Percentiles rank a stretch among this genome's conserved stretches.
These are phyloP conservation scores for Drosophila obscura DNA, from an alignment of 1,140 invertebrate genomes.

Conservation along the genomic window DNA sequence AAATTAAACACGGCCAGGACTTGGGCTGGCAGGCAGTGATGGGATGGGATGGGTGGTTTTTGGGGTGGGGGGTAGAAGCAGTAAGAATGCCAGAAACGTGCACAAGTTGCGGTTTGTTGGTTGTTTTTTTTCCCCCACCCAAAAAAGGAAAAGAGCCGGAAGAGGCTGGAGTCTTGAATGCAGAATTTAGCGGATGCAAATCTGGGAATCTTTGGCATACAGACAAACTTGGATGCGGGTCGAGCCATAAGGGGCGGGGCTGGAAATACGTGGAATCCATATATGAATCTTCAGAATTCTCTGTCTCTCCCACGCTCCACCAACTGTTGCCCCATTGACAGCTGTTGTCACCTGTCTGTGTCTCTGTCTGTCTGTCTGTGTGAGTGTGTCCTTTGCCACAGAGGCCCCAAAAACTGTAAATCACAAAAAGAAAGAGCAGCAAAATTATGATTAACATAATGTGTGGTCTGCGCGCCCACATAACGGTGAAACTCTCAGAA, in stretches of 20 bases:
- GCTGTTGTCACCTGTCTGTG: constrained; percentile 75
- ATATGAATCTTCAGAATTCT: neutral
- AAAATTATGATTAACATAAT: constrained; percentile 68
- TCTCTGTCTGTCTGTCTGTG: too few species aligned
- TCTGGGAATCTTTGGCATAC: constrained; percentile 20
- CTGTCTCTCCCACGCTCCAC: constrained; percentile 8
- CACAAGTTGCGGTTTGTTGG: constrained; percentile 75
- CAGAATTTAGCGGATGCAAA: constrained; percentile 52
- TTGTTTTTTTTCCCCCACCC: neutral
- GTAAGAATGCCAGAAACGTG: constrained; percentile 60
- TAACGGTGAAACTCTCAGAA: constrained; percentile 56
- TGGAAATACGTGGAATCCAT: neutral
- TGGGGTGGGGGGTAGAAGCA: neutral
- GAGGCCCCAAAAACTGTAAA: constrained; percentile 55
- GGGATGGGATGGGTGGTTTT: too few species aligned
- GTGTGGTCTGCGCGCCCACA: constrained; percentile 77
- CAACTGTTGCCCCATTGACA: constrained; percentile 55
- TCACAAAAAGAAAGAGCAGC: constrained; percentile 41
- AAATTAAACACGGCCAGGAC: constrained; percentile 62
- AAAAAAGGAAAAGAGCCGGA: constrained; percentile 20
- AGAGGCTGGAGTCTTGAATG: constrained; percentile 19
- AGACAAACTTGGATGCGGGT: neutral
- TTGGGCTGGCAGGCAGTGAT: neutral
- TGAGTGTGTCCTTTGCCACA: too few species aligned
- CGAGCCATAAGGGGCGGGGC: too few species aligned